Conservation (phyloP, 30 jellyfish, hydroid and myxozoan species). For the Hydractinia symbiolongicarpus region DNA sequence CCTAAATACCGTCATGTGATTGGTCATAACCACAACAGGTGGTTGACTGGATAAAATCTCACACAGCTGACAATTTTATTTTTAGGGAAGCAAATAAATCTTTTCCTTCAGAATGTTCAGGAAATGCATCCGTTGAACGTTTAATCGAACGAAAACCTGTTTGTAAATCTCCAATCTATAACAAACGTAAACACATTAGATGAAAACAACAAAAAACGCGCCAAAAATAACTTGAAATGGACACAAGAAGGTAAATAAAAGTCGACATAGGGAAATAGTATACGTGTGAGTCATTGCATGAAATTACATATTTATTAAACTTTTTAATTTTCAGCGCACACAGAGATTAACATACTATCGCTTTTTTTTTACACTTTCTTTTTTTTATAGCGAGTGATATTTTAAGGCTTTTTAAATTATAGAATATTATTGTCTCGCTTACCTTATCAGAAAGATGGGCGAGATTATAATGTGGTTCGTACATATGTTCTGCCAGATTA, state of each 20-base stretch:
- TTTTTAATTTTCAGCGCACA: too few relatives aligned
- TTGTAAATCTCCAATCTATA: slow-evolving; percentile 84
- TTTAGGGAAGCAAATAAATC: slow-evolving; percentile 61
- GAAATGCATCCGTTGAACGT: slow-evolving; percentile 68
- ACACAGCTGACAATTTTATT: slow-evolving; percentile 27
- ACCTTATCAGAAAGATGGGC: slow-evolving; percentile 95
- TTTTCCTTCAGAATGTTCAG: slow-evolving; percentile 93
- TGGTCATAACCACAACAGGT: background rate
- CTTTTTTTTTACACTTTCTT: too few relatives aligned
- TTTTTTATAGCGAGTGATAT: too few relatives aligned
- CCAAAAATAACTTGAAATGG: background rate
- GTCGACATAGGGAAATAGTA: too few relatives aligned
- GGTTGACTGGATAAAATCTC: background rate
- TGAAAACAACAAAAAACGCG: background rate
- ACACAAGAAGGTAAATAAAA: background rate
- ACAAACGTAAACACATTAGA: background rate
- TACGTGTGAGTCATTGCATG: too few relatives aligned
- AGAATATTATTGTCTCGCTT: background rate
- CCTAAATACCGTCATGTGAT: too few relatives aligned
- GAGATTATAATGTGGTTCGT: slow-evolving; percentile 90
- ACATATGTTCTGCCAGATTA: slow-evolving; percentile 56
- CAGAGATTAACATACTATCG: too few relatives aligned
- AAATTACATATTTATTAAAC: too few relatives aligned
- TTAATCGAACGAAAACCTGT: slow-evolving; percentile 72
- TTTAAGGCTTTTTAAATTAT: too few relatives aligned